Percentiles rank a stretch among this genome's conserved stretches.
Evolutionary conservation across 2,888 invertebrate species (phyloP).

Genomic region (Sialis lutaria): DNA sequence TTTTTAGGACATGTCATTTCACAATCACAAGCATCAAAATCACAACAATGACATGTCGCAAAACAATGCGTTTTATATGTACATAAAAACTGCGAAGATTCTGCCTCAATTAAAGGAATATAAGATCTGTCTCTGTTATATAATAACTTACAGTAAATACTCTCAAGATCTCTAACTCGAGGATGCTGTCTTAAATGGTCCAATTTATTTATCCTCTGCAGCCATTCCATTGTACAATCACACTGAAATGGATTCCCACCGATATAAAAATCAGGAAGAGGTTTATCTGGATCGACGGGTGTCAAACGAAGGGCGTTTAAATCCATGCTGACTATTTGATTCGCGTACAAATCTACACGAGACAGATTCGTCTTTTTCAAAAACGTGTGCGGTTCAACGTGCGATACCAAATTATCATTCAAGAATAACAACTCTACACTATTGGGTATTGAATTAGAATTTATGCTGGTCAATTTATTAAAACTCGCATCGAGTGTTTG

Average conservation of each 20-base stretch:
- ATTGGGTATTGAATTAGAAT: constrained; percentile 60
- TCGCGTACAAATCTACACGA: constrained; percentile 81
- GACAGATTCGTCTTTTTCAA: constrained; percentile 76
- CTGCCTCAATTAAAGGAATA: constrained; percentile 72
- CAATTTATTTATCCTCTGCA: constrained; percentile 75
- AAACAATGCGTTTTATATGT: constrained; percentile 87
- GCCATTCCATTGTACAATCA: constrained; percentile 91
- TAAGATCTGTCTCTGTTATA: constrained; percentile 72
- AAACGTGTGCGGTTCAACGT: constrained; percentile 78
- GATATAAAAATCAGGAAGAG: constrained; percentile 79
- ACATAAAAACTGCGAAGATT: constrained; percentile 80
- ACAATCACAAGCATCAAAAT: constrained; percentile 93
- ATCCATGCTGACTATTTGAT: constrained; percentile 80
- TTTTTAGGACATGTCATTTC: constrained; percentile 91
- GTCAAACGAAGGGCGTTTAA: constrained; percentile 71
- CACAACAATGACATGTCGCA: constrained; percentile 88
- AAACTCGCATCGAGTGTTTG: constrained; percentile 82
- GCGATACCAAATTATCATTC: constrained; percentile 74
- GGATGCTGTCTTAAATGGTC: constrained; percentile 74
- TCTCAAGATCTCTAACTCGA: constrained; percentile 77
- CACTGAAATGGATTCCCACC: constrained; percentile 90
- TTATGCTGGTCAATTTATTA: constrained; percentile 67
- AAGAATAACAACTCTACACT: constrained; percentile 72
- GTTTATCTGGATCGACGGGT: constrained; percentile 55
- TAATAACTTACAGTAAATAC: constrained; percentile 73